Evolutionary conservation across 1,140 invertebrate genomes (phyloP).

Genomic region (Apis mellifera): Amel_HAv3.1 CM009935.2:6417501-6418000

Average conservation of each 20-base stretch:
- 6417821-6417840: not conserved
- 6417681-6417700: constrained; percentile 28
- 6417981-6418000: too few species aligned
- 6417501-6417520: constrained; percentile 39
- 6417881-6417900: too few species aligned
- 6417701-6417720: not conserved
- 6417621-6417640: not conserved
- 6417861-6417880: not conserved
- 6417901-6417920: too few species aligned
- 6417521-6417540: not conserved
- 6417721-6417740: too few species aligned
- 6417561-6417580: constrained; percentile 15
- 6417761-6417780: not conserved
- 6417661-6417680: not conserved
- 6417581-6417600: constrained; percentile 43
- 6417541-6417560: not conserved
- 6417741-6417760: not conserved
- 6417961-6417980: not conserved
- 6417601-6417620: constrained; percentile 13
- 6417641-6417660: not conserved
- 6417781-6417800: too few species aligned
- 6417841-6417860: not conserved
- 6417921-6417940: too few species aligned
- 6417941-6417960: not conserved
- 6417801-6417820: not conserved